These are phyloP conservation scores for Trachythela sp. DNA, from an alignment of 64 coral and sea anemone species.

Conservation along the genomic window DNA sequence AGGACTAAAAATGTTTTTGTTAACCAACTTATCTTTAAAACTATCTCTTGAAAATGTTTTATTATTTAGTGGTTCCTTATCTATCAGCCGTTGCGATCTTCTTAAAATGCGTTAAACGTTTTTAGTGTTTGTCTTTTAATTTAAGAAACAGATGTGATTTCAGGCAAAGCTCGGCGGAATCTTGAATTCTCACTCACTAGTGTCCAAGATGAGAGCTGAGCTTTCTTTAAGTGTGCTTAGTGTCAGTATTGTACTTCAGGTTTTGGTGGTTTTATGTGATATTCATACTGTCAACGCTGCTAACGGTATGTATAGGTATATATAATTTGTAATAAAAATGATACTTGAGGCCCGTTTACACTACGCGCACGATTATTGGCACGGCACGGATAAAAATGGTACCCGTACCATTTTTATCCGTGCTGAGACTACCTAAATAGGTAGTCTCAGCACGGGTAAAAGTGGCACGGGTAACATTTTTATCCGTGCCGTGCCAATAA, in stretches of 20 bases:
- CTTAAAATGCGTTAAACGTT: neutral
- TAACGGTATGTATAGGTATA: neutral
- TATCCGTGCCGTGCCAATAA: no score
- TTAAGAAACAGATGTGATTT: neutral
- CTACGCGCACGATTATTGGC: no score
- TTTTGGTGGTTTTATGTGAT: neutral
- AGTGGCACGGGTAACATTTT: no score
- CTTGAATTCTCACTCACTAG: neutral
- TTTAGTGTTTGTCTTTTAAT: neutral
- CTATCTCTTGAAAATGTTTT: neutral
- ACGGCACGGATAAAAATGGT: no score
- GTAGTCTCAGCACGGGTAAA: no score
- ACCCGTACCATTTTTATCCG: no score
- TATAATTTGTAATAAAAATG: no score
- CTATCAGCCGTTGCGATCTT: neutral
- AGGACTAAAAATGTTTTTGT: neutral
- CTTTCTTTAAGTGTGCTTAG: neutral
- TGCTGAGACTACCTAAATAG: no score
- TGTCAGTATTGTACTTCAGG: neutral
- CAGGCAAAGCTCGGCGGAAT: neutral
- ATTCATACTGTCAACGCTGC: neutral
- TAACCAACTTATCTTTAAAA: neutral
- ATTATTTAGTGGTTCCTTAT: neutral
- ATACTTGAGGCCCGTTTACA: no score
- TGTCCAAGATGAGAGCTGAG: neutral